Evolutionary conservation across 2,113 vertebrate species (phyloP).

Genomic region (Leptobrachium ailaonicum): DNA sequence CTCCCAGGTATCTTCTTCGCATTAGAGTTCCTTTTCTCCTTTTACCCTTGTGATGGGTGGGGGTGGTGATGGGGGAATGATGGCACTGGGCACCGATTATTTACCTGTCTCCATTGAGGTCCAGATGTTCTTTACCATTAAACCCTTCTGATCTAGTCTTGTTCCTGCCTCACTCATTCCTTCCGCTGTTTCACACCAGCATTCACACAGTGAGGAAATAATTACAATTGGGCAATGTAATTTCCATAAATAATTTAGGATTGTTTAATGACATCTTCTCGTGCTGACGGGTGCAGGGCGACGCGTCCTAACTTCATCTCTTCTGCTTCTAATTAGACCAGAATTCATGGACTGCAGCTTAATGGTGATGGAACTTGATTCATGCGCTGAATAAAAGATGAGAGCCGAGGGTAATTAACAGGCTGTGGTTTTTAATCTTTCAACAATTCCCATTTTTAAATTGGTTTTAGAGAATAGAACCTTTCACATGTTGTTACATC

Average conservation of each 20-base stretch:
- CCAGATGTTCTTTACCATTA: slow-evolving; percentile 92
- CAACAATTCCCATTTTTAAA: slow-evolving; percentile 82
- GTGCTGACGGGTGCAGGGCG: slow-evolving; percentile 73
- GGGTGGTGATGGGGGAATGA: too few relatives aligned
- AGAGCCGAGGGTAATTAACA: slow-evolving; percentile 80
- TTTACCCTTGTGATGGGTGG: background rate
- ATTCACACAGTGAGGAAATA: slow-evolving; percentile 63
- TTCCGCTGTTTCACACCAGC: slow-evolving; percentile 68
- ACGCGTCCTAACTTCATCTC: slow-evolving; percentile 78
- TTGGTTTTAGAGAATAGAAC: slow-evolving; percentile 81
- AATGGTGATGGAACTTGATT: slow-evolving; percentile 84
- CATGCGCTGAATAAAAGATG: slow-evolving; percentile 84
- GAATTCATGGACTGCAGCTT: slow-evolving; percentile 84
- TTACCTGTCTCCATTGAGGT: slow-evolving; percentile 83
- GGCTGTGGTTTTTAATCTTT: slow-evolving; percentile 84
- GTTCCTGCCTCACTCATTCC: slow-evolving; percentile 68
- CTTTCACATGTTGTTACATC: slow-evolving; percentile 81
- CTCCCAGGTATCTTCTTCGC: too few relatives aligned
- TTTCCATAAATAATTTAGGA: slow-evolving; percentile 87
- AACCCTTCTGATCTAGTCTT: slow-evolving; percentile 83
- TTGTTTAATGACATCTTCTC: slow-evolving; percentile 76
- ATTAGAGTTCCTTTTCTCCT: background rate
- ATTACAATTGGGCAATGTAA: slow-evolving; percentile 82
- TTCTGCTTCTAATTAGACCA: slow-evolving; percentile 82
- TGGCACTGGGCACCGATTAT: background rate